Percentiles rank a stretch among this genome's conserved stretches.
Evolutionary conservation across 53 echinoderm and acorn worm genomes (phyloP).

Genomic region (Stichopus horrens): DNA sequence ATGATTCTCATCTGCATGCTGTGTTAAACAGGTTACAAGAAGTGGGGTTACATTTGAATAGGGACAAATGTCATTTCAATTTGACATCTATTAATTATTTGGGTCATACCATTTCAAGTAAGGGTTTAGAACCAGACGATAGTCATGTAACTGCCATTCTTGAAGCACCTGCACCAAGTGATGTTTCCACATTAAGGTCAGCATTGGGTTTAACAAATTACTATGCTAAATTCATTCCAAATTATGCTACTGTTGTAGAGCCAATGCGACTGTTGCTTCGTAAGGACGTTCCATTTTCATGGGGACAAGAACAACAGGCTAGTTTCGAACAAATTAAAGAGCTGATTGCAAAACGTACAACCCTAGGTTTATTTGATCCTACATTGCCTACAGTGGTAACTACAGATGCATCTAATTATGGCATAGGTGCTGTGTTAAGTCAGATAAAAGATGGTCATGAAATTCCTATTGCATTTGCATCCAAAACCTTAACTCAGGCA

Average conservation of each 20-base stretch:
- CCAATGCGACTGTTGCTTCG: slow-evolving; percentile 41
- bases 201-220: slow-evolving; percentile 55
- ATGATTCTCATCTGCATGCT: slow-evolving; percentile 29
- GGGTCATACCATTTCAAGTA: slow-evolving; percentile 50
- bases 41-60: slow-evolving; percentile 49
- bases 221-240: slow-evolving; percentile 54
- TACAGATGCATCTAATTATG: slow-evolving; percentile 56
- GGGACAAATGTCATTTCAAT: slow-evolving; percentile 54
- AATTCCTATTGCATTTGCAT: slow-evolving; percentile 60
- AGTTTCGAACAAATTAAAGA: slow-evolving; percentile 42
- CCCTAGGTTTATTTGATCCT: slow-evolving; percentile 47
- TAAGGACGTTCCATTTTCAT: slow-evolving; percentile 24
- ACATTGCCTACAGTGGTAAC: slow-evolving; percentile 46
- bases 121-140: slow-evolving; percentile 51
- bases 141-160: slow-evolving; percentile 48
- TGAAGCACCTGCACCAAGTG: slow-evolving; percentile 50
- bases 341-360: slow-evolving; percentile 5
- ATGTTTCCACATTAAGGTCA: slow-evolving; percentile 48
- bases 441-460: slow-evolving; percentile 54
- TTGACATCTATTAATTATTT: slow-evolving; percentile 43
- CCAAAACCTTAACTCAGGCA: slow-evolving; percentile 49
- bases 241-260: slow-evolving; percentile 55
- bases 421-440: slow-evolving; percentile 60
- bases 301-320: slow-evolving; percentile 33
- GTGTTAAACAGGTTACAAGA: slow-evolving; percentile 43